Evolutionary conservation across 2,888 invertebrate species (phyloP), one percentile per base, ranked within the genome.

Genomic region (Dascillus cervinus): DNA sequence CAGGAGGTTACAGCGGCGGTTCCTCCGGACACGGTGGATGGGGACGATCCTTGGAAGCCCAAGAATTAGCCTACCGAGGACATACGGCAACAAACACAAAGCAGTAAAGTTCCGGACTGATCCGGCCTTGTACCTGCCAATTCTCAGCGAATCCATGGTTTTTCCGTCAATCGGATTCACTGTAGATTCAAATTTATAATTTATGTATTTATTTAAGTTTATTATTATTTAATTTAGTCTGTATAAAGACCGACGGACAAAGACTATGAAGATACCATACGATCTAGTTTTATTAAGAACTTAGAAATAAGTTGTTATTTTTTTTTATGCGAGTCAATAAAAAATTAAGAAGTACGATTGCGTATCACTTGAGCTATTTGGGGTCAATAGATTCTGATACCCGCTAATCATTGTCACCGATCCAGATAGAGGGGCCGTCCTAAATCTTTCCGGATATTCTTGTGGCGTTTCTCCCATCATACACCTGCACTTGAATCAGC

Each of bases 41-140:
- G 86, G 86, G 85, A 32, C 73, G 87, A 50, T 81, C 82, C 34
- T 64, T 80, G 42, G 77, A 76, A 41, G 79, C 83, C 39, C 86
- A 87, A 58, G 79, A 78, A 53, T 65, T 87, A 58, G 88, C 87
- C 41, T 88, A 86, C 66, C 74, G 77, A 46, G 84, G 77, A 45
- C 86, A 88, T 64, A 44, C 49, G 21, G 56, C 51, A 39, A 45
- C 50, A 76, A 77, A 62, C 77, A 59, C 54, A 39, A 44, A 55
- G 46, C 55, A 55, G 46, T 57, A 54, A 49, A 42, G 23, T 30
- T 30, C 25, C 32, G 34, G 32, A 48, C 39, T 39, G 38, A 34
- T 48, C 49, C 47, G 50, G 55, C 44, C 53, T 46, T 52, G 64
- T 64, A 65, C 64, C 64, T 64, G 64, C 57, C 53, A 63, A 53